Percentiles rank a stretch among this genome's conserved stretches.
Conservation (phyloP, 2,888 invertebrate genomes). For the Acleris cristana region DNA sequence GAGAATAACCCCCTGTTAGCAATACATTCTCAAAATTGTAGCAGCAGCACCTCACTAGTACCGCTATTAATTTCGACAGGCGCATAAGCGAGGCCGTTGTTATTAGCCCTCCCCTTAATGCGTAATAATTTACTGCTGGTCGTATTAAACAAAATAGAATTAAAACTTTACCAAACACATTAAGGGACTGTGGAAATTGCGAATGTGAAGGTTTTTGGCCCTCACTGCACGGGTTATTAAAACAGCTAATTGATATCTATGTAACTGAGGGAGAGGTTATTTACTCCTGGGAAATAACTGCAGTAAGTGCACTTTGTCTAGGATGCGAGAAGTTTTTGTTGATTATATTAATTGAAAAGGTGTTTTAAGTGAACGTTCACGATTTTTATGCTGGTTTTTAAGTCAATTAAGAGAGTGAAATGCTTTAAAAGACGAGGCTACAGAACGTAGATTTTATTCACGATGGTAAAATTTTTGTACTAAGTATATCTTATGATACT, state of each 20-base stretch:
- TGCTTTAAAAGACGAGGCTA: no score
- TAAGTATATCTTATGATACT: neutral
- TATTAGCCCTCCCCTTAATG: slow-evolving; percentile 81
- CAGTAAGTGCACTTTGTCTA: neutral
- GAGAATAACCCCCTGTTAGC: neutral
- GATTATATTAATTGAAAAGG: neutral
- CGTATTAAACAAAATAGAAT: slow-evolving; percentile 80
- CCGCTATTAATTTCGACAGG: slow-evolving; percentile 77
- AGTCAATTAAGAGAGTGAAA: no score
- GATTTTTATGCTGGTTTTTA: no score
- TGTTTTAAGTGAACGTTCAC: no score
- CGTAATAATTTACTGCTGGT: slow-evolving; percentile 81
- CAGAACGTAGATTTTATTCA: no score
- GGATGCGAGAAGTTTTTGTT: neutral
- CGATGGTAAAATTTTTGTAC: neutral
- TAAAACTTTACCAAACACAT: slow-evolving; percentile 72
- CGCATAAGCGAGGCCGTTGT: slow-evolving; percentile 76
- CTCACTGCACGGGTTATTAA: slow-evolving; percentile 28
- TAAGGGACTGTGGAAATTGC: slow-evolving; percentile 28
- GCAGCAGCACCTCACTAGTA: slow-evolving; percentile 53
- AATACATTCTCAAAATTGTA: slow-evolving; percentile 9
- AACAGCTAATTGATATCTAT: slow-evolving; percentile 36
- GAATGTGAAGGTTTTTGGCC: slow-evolving; percentile 12
- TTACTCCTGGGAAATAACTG: neutral
- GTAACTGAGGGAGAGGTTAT: slow-evolving; percentile 10